Conservation (phyloP, 1,140 invertebrate genomes). For the Trichonephila clavata region DNA sequence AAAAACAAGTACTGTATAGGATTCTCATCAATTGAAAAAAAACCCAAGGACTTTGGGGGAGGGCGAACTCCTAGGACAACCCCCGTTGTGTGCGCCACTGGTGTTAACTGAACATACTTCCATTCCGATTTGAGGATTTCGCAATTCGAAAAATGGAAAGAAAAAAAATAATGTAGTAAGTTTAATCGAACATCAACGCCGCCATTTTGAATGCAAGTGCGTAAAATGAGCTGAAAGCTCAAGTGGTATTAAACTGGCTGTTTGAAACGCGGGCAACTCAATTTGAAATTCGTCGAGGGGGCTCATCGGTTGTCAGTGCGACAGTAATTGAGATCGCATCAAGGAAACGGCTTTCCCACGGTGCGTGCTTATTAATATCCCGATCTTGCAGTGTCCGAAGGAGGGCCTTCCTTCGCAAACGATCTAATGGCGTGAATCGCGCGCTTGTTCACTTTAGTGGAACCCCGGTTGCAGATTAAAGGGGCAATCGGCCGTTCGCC, state of each 20-base stretch:
- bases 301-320: conserved; percentile 16
- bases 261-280: not conserved
- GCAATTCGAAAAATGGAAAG: too few relatives aligned
- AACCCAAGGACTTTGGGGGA: too few relatives aligned
- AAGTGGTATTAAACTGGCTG: not conserved
- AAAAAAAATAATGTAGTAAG: too few relatives aligned
- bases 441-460: conserved; percentile 11
- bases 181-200: too few relatives aligned
- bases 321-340: conserved; percentile 37
- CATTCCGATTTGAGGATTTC: too few relatives aligned
- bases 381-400: not conserved
- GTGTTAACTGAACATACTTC: too few relatives aligned
- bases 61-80: too few relatives aligned
- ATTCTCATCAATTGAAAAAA: too few relatives aligned
- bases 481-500: conserved; percentile 33
- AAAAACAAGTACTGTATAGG: too few relatives aligned
- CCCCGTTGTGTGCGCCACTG: too few relatives aligned
- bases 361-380: not conserved
- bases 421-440: conserved; percentile 18
- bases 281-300: conserved; percentile 1
- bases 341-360: conserved; percentile 17
- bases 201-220: too few relatives aligned
- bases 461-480: conserved; percentile 7
- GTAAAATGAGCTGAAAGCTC: not conserved
- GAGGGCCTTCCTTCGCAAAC: not conserved